phyloP scores from a whole-genome alignment of 2,888 invertebrate genomes.

The Ochropleura plecta region DNA sequence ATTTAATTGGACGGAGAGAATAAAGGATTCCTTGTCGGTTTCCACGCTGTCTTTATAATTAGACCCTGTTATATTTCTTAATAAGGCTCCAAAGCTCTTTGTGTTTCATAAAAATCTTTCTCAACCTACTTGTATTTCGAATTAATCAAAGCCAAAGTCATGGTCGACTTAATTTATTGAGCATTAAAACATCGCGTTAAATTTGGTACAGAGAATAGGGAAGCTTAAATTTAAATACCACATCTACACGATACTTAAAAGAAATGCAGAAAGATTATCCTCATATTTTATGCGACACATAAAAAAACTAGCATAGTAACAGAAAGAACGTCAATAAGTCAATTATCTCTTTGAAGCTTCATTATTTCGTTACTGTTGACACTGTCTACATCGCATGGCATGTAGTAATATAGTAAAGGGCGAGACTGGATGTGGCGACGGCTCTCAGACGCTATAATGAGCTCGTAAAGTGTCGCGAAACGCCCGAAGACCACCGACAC shows the following conservation, averaged over 20 bases:
- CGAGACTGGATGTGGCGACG: slow-evolving; percentile 50
- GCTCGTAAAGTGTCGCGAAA: slow-evolving; percentile 68
- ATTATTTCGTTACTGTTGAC: slow-evolving; percentile 30
- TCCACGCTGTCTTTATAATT: slow-evolving; percentile 52
- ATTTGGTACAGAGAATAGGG: slow-evolving; percentile 14
- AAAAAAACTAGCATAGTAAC: slow-evolving; percentile 21
- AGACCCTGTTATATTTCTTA: slow-evolving; percentile 45
- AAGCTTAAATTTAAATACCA: slow-evolving; percentile 11
- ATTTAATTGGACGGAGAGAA: slow-evolving; percentile 53
- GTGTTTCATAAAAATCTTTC: slow-evolving; percentile 31
- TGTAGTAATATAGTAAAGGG: slow-evolving; percentile 64
- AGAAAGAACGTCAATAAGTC: slow-evolving; percentile 18
- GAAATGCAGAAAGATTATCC: neutral
- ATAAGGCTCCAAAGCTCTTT: slow-evolving; percentile 41
- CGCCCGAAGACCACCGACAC: slow-evolving; percentile 64
- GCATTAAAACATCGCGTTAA: slow-evolving; percentile 12
- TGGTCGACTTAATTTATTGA: slow-evolving; percentile 30
- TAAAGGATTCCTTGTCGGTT: slow-evolving; percentile 46
- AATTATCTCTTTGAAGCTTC: slow-evolving; percentile 17
- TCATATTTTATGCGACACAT: neutral
- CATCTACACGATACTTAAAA: neutral
- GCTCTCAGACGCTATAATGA: slow-evolving; percentile 68
- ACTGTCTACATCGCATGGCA: slow-evolving; percentile 40
- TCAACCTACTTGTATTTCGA: slow-evolving; percentile 23
- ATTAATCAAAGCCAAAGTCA: slow-evolving; percentile 50